Evolutionary conservation across 2,113 vertebrate species (phyloP).

Genomic region (Lathamus discolor): DNA sequence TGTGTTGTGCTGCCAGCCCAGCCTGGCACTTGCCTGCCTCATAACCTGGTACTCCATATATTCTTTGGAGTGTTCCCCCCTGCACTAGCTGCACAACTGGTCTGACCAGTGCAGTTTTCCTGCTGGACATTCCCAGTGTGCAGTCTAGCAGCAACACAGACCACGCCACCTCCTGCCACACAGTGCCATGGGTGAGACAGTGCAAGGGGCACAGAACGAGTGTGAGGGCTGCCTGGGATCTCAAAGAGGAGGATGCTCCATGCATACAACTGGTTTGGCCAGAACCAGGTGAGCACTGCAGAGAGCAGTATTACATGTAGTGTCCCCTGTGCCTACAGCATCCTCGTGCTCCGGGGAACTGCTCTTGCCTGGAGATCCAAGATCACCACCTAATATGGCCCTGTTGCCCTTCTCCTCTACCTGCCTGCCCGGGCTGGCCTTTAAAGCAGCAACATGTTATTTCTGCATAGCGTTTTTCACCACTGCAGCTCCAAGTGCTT

Average conservation of each 20-base stretch:
- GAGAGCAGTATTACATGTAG: not conserved
- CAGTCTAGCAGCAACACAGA: not conserved
- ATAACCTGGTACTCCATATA: not conserved
- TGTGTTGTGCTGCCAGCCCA: not conserved
- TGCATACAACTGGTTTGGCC: not conserved
- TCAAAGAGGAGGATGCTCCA: not conserved
- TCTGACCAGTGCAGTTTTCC: not conserved
- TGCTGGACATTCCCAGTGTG: not conserved
- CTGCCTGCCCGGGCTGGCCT: not conserved
- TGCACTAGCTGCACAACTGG: not conserved
- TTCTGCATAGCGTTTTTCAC: not conserved
- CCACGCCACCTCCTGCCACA: not conserved
- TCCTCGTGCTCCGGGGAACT: not conserved
- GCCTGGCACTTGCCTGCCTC: not conserved
- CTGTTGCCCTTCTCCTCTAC: not conserved
- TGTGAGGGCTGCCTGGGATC: not conserved
- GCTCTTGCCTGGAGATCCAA: not conserved
- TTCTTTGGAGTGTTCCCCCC: not conserved
- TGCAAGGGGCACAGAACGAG: not conserved
- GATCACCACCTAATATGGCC: not conserved
- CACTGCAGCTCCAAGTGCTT: not conserved
- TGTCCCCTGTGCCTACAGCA: not conserved
- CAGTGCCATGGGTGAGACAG: accelerated
- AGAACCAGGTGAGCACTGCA: not conserved
- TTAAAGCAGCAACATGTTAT: not conserved